phyloP scores from a whole-genome alignment of 2,797 vertebrate genomes.

The Tinamus major region DNA sequence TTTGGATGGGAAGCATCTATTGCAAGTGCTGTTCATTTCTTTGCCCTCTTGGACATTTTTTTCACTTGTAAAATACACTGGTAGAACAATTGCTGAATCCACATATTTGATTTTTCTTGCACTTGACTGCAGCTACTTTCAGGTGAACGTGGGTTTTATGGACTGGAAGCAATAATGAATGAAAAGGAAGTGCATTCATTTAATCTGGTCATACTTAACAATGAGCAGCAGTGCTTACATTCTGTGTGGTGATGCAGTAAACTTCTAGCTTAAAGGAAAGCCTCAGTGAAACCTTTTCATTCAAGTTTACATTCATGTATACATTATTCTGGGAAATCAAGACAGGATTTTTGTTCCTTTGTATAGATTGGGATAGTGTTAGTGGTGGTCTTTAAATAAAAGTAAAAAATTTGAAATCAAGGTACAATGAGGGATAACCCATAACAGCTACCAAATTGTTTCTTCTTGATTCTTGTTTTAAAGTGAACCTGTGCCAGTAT shows the following conservation, averaged over 20 bases:
- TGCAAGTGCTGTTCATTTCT: conserved; percentile 21
- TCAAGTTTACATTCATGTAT: neutral
- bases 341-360: neutral
- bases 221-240: neutral
- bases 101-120: conserved; percentile 32
- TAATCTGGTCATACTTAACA: neutral
- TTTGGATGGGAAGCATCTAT: neutral
- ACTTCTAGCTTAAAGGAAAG: neutral
- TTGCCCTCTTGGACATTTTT: neutral
- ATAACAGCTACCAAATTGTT: neutral
- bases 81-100: neutral
- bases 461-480: neutral
- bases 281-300: neutral
- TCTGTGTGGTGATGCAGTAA: neutral
- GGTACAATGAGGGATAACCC: neutral
- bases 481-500: neutral
- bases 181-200: conserved; percentile 1
- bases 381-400: neutral
- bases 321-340: neutral
- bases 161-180: neutral
- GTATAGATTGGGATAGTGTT: neutral
- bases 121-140: neutral
- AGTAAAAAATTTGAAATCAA: neutral
- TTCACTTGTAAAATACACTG: neutral
- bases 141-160: neutral